A percentile compares a stretch with the other conserved stretches of the same genome.
Evolutionary conservation across 2,113 vertebrate genomes (phyloP).

Genomic region (Ondatra zibethicus): DNA sequence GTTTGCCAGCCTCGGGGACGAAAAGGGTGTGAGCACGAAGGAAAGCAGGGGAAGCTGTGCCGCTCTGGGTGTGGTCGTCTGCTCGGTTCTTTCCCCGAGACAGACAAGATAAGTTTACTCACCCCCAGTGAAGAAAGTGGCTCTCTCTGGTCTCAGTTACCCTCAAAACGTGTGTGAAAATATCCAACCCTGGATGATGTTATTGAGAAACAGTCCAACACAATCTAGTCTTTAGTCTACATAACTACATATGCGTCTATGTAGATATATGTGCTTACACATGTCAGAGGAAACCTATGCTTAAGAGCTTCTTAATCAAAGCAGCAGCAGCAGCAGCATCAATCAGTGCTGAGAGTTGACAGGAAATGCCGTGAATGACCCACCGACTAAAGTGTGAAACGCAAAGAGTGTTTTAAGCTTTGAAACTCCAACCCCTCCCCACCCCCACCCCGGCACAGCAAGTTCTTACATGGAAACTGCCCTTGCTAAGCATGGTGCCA

Average conservation of each 20-base stretch:
- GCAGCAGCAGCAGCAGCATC: not conserved
- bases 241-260: not conserved
- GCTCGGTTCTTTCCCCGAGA: not conserved
- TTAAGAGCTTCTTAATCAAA: conserved; percentile 18
- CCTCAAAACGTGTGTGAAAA: not conserved
- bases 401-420: not conserved
- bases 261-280: not conserved
- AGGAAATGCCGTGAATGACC: conserved; percentile 53
- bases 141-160: not conserved
- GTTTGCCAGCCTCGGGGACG: too few relatives aligned
- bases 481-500: not conserved
- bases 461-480: not conserved
- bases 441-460: not conserved
- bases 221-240: not conserved
- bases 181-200: too few relatives aligned
- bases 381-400: not conserved
- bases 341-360: not conserved
- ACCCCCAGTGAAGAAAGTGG: not conserved
- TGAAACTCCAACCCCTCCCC: too few relatives aligned
- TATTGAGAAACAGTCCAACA: not conserved
- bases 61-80: not conserved
- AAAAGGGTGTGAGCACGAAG: not conserved
- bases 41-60: too few relatives aligned
- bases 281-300: not conserved
- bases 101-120: not conserved